These are phyloP conservation scores for Phymastichus coffea DNA, from an alignment of 1,140 invertebrate genomes.

Conservation along the genomic window DNA sequence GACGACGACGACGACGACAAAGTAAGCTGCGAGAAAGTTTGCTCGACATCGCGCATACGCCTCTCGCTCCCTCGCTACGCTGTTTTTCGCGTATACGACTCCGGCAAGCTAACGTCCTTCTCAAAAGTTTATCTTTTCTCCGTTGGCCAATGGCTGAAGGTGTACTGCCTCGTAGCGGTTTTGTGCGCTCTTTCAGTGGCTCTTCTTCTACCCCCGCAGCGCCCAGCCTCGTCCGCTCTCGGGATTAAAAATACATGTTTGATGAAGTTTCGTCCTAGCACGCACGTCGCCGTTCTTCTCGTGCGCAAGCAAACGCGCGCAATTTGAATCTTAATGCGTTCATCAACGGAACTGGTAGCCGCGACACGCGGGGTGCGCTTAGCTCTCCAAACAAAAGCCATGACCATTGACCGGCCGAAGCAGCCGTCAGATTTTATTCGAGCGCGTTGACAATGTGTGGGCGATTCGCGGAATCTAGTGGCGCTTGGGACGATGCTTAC, in stretches of 20 bases:
- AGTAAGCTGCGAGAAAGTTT: not conserved
- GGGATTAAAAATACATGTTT: conserved; percentile 5
- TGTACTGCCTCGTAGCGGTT: too few species aligned
- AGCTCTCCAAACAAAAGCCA: too few species aligned
- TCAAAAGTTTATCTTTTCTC: conserved; percentile 11
- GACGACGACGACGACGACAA: too few species aligned
- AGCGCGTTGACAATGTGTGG: too few species aligned
- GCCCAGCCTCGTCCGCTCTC: not conserved
- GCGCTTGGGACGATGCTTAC: not conserved
- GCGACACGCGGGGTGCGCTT: too few species aligned
- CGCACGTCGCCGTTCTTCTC: not conserved
- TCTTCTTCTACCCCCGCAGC: too few species aligned
- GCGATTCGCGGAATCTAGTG: too few species aligned
- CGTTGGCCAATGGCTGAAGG: too few species aligned
- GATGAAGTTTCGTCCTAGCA: conserved; percentile 5
- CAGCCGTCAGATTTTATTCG: too few species aligned
- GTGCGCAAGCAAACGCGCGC: not conserved
- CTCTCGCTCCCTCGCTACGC: not conserved
- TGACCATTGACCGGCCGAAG: too few species aligned
- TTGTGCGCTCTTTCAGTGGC: too few species aligned
- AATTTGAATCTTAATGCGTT: not conserved
- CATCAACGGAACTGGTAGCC: not conserved
- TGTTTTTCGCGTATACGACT: not conserved
- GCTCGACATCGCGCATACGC: not conserved
- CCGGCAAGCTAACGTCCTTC: not conserved